A percentile compares a stretch with the other conserved stretches of the same genome.
Evolutionary conservation across 1,140 invertebrate genomes (phyloP).

Genomic region (Bombyx mori): DNA sequence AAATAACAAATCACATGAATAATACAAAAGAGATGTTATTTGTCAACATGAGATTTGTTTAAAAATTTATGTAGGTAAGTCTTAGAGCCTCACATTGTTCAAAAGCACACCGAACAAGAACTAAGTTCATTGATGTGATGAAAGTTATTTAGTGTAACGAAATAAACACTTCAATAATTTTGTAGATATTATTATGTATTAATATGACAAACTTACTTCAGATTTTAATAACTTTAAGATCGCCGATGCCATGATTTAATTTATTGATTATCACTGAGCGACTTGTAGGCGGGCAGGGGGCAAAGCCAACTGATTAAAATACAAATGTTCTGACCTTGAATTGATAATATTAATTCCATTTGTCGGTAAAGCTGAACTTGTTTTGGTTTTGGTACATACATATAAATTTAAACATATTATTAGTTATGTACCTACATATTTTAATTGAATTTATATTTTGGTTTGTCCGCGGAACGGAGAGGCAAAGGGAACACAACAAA

Average conservation of each 20-base stretch:
- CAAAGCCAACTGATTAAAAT: constrained; percentile 59
- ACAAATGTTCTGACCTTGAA: constrained; percentile 62
- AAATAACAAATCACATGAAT: constrained; percentile 55
- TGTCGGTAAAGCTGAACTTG: constrained; percentile 24
- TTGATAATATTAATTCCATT: constrained; percentile 60
- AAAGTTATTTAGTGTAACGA: too few species aligned
- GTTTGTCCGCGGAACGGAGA: too few species aligned
- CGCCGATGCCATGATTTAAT: constrained; percentile 37
- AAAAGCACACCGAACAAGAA: too few species aligned
- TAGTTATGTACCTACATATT: too few species aligned
- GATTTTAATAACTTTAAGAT: constrained; percentile 61
- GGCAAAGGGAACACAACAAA: too few species aligned
- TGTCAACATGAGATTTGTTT: constrained; percentile 8
- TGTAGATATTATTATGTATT: too few species aligned
- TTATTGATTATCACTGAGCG: constrained; percentile 14
- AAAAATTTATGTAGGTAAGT: too few species aligned
- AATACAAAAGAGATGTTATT: constrained; percentile 36
- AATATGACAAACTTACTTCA: constrained; percentile 42
- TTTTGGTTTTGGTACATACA: constrained; percentile 17
- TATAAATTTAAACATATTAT: too few species aligned
- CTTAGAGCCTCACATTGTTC: too few species aligned
- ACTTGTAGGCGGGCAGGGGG: constrained; percentile 22
- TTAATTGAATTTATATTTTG: too few species aligned
- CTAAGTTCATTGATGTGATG: too few species aligned
- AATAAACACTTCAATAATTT: too few species aligned